phyloP scores from a whole-genome alignment of 2,888 invertebrate species.

The Chymomyza amoena region DNA sequence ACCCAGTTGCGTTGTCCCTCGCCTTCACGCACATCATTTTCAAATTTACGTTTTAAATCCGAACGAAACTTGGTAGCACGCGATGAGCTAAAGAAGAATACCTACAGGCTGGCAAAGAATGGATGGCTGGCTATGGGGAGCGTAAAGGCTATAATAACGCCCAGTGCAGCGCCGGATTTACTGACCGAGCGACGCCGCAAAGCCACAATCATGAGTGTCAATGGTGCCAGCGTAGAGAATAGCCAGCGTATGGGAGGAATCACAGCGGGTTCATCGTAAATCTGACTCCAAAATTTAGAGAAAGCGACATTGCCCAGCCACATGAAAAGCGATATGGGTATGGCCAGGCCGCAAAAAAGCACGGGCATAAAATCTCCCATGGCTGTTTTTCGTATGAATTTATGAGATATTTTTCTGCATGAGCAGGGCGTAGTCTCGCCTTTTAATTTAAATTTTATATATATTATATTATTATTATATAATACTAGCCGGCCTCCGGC shows the following conservation, averaged over 20 bases:
- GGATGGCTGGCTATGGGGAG: slow-evolving; percentile 88
- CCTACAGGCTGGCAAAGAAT: slow-evolving; percentile 85
- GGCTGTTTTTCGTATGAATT: slow-evolving; percentile 12
- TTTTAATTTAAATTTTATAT: background rate
- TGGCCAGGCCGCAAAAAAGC: slow-evolving; percentile 83
- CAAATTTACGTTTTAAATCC: slow-evolving; percentile 84
- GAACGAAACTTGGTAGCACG: slow-evolving; percentile 88
- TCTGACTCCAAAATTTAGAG: slow-evolving; percentile 81
- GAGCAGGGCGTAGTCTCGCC: background rate
- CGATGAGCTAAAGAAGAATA: slow-evolving; percentile 90
- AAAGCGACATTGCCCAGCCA: slow-evolving; percentile 87
- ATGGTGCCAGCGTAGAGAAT: slow-evolving; percentile 80
- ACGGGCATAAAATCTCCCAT: slow-evolving; percentile 80
- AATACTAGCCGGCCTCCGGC: no score
- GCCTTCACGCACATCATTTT: slow-evolving; percentile 87
- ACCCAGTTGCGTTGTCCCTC: slow-evolving; percentile 93
- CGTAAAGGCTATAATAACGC: slow-evolving; percentile 86
- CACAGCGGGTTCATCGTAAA: slow-evolving; percentile 79
- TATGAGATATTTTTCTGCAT: background rate
- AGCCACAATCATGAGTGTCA: slow-evolving; percentile 84
- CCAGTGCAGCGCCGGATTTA: slow-evolving; percentile 85
- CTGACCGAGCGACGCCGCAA: slow-evolving; percentile 84
- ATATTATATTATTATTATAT: no score
- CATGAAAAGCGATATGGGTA: slow-evolving; percentile 87
- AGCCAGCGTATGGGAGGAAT: slow-evolving; percentile 77